These are phyloP conservation scores for Neodiprion pinetum DNA, from an alignment of 1,140 invertebrate species.

Conservation along the genomic window DNA sequence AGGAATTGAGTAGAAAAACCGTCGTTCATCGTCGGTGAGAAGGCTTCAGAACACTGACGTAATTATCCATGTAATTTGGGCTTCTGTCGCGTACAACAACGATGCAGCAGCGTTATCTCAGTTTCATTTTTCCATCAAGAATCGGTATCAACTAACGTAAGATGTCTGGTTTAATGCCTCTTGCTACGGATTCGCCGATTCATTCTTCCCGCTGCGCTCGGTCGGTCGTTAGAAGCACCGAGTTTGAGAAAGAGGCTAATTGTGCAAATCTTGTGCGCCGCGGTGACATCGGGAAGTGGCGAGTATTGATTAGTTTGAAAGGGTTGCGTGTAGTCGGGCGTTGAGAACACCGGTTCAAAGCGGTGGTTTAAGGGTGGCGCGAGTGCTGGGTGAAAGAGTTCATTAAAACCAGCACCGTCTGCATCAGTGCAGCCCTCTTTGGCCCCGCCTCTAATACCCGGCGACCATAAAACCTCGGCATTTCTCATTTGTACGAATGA, in stretches of 20 bases:
- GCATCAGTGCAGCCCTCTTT: constrained; percentile 32
- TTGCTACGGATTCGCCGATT: no score
- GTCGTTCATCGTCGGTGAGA: no score
- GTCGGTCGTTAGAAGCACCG: not conserved
- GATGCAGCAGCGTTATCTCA: no score
- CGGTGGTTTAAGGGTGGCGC: constrained; percentile 51
- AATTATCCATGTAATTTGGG: no score
- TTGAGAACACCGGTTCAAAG: constrained; percentile 46
- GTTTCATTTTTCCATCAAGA: no score
- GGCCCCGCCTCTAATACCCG: constrained; percentile 28
- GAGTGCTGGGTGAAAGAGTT: constrained; percentile 52
- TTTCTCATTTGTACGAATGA: not conserved
- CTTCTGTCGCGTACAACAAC: no score
- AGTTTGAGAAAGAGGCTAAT: not conserved
- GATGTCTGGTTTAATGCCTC: no score
- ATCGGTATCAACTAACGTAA: no score
- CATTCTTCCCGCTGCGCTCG: no score
- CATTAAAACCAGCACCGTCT: constrained; percentile 52
- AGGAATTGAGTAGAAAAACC: no score
- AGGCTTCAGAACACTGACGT: no score
- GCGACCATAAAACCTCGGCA: constrained; percentile 25
- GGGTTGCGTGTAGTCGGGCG: constrained; percentile 3
- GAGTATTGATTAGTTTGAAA: constrained; percentile 1
- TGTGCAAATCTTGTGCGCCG: not conserved
- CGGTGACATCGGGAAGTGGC: constrained; percentile 3